These are phyloP conservation scores for Pandion haliaetus DNA, from an alignment of 2,113 vertebrate species.

Conservation along the genomic window DNA sequence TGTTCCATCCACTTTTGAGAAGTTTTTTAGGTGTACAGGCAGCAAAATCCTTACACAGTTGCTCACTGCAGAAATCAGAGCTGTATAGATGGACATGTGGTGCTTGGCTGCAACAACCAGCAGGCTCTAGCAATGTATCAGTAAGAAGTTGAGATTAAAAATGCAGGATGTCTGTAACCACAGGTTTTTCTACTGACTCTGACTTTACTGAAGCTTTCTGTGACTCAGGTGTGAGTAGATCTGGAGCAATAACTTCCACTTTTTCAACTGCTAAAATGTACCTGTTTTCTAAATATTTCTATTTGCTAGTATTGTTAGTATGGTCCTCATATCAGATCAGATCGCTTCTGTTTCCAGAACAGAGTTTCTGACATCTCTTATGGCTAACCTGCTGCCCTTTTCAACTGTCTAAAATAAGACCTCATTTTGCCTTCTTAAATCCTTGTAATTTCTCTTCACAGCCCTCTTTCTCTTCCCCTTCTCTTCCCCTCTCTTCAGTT, in stretches of 20 bases:
- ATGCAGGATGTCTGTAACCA: not conserved
- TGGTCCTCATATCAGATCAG: not conserved
- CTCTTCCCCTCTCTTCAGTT: not conserved
- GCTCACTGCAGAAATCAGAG: not conserved
- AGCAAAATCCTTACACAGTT: not conserved
- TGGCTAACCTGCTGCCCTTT: not conserved
- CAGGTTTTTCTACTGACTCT: not conserved
- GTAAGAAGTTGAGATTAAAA: not conserved
- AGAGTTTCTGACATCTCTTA: not conserved
- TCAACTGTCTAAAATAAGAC: not conserved
- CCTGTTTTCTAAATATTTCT: not conserved
- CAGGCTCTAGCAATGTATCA: not conserved
- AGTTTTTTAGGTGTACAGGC: not conserved
- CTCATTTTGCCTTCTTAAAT: not conserved
- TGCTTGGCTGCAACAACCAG: not conserved
- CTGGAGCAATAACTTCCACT: not conserved
- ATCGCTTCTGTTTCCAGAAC: not conserved
- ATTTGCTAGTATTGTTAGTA: not conserved
- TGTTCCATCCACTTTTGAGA: not conserved
- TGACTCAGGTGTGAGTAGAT: not conserved
- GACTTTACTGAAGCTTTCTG: not conserved
- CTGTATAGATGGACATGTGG: fast-evolving
- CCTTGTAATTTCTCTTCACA: not conserved
- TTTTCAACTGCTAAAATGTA: not conserved
- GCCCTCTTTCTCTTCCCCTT: not conserved